Base-by-base conservation (phyloP, 2,888 invertebrate species). In the Protophormia terraenovae region DNA sequence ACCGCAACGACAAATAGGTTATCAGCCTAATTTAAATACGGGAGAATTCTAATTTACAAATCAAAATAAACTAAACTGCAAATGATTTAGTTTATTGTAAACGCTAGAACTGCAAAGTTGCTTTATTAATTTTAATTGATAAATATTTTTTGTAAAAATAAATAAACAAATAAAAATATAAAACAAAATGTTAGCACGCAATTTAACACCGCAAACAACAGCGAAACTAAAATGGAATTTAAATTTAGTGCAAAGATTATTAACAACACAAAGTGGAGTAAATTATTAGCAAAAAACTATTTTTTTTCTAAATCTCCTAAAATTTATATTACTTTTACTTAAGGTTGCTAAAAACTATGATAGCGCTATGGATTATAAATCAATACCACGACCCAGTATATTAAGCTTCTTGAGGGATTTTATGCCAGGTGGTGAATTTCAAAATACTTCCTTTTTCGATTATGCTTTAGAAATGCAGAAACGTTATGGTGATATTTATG, bases 401-500 rank as follows among this genome's bases (percentile, higher is more conserved):
- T 60, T 58, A 8, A 38, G 38, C 0, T 81, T 75, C 24, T 14
- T 73, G n/a, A 66, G 81, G 0, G 75, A 60, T 22, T 73, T 81
- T 69, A 58, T 81, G 73, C 81, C 81, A 1, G 81, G 81, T 14
- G 81, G 81, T 5, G n/a, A 81, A 53, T 81, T 69, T 41, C 58
- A 47, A 3, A 14, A 81, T 50, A 19, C 22, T 12, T 81, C 81
- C 1, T 81, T 81, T 19, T 62, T 29, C 1, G 75, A 75, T 50
- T 32, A 53, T n/a, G 81, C 75, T 1, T 1, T 75, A 3, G 53
- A 38, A 7, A 62, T 81, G 75, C 75, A 62, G 1, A 53, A 75
- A 14, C 75, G 60, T 35, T 45, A 75, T 53, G 93, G 93, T 1
- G 87, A 92, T 45, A 90, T 93, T 4, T 89, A 91, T 1, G 89